Evolutionary conservation across 2,797 vertebrate genomes (phyloP).

Genomic region (Pangasius krempfi): DNA sequence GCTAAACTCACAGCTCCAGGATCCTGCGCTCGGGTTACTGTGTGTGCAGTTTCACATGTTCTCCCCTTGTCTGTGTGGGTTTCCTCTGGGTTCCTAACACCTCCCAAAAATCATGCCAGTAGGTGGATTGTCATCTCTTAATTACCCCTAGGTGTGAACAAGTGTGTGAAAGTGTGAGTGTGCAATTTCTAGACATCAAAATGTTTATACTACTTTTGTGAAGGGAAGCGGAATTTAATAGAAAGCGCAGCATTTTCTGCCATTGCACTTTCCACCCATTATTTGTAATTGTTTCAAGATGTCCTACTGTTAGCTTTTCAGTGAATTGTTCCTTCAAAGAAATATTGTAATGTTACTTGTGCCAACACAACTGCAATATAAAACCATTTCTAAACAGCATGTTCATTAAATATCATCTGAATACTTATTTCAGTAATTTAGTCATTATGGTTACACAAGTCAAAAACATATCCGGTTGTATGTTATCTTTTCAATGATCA

Average conservation of each 20-base stretch:
- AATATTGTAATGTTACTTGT: neutral
- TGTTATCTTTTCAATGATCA: neutral
- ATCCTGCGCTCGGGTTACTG: neutral
- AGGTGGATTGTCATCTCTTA: neutral
- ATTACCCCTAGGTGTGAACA: neutral
- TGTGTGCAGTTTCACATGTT: neutral
- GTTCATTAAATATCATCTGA: neutral
- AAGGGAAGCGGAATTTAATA: neutral
- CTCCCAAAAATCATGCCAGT: neutral
- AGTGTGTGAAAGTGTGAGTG: neutral
- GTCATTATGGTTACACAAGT: neutral
- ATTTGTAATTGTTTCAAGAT: neutral
- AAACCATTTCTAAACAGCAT: no score
- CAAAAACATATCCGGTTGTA: neutral
- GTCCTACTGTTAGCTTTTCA: neutral
- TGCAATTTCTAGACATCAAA: neutral
- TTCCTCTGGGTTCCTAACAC: neutral
- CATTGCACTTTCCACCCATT: neutral
- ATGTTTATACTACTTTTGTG: neutral
- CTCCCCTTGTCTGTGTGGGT: neutral
- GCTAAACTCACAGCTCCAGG: neutral
- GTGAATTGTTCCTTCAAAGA: neutral
- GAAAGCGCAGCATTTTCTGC: neutral
- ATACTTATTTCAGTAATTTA: neutral
- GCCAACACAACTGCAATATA: neutral